Percentiles rank a stretch among this genome's conserved stretches.
Conservation (phyloP, 2,888 invertebrate genomes). For the Parnassius glacialis region DNA sequence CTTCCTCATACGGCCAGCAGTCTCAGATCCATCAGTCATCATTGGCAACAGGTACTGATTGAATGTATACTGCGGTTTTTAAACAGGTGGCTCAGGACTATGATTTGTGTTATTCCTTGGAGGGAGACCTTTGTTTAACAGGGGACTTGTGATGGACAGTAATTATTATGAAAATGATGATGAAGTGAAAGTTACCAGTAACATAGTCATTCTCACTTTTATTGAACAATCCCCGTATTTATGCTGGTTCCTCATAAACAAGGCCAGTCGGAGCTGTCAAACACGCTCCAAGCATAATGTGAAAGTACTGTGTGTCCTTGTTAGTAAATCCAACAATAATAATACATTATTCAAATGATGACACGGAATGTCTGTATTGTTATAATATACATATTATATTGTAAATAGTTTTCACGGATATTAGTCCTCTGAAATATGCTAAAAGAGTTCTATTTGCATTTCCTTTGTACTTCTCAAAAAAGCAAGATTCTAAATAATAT, state of each 20-base stretch:
- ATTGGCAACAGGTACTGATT: too few relatives aligned
- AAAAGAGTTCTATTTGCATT: not conserved
- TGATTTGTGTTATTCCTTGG: too few relatives aligned
- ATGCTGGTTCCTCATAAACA: not conserved
- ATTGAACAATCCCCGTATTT: too few relatives aligned
- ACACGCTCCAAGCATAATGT: not conserved
- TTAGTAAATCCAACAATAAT: conserved; percentile 1
- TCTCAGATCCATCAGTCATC: too few relatives aligned
- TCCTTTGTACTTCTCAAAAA: not conserved
- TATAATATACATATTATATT: not conserved
- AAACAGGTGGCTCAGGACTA: too few relatives aligned
- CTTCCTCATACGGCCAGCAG: too few relatives aligned
- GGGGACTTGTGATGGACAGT: too few relatives aligned
- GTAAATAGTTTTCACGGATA: not conserved
- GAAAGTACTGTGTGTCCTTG: not conserved
- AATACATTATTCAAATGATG: conserved; percentile 6
- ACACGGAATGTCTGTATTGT: conserved; percentile 3
- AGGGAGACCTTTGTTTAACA: too few relatives aligned
- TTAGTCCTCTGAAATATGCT: conserved; percentile 1
- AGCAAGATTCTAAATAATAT: not conserved
- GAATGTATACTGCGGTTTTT: too few relatives aligned
- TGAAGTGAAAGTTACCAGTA: too few relatives aligned
- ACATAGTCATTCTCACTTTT: too few relatives aligned
- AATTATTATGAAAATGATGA: too few relatives aligned
- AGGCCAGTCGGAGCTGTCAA: not conserved